Conservation (phyloP, 2,888 invertebrate genomes). For the Eupsilia transversa region DNA sequence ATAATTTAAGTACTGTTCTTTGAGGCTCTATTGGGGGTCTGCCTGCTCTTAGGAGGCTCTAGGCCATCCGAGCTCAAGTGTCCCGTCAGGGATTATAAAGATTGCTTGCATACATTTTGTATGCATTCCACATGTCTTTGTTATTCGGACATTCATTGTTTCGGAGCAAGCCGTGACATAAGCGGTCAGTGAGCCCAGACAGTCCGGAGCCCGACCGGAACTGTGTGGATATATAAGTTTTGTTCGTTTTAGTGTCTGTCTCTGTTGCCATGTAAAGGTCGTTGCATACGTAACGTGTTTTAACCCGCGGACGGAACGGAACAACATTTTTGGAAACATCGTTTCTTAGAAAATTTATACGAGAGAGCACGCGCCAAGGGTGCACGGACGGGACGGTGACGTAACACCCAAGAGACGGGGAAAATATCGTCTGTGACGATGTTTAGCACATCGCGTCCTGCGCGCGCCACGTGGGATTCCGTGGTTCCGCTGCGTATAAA, state of each 20-base stretch:
- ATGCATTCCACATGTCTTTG: not conserved
- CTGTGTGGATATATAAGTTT: not conserved
- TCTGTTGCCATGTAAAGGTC: not conserved
- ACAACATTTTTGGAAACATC: not conserved
- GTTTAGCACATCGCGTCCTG: not conserved
- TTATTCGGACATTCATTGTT: not conserved
- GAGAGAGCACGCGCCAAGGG: not conserved
- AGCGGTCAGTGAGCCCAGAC: not conserved
- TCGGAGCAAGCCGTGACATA: not conserved
- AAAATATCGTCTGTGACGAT: not conserved
- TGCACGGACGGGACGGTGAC: not conserved
- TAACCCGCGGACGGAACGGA: not conserved
- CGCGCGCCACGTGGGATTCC: not conserved
- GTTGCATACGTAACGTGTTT: not conserved
- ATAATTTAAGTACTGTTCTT: no score
- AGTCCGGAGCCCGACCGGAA: not conserved
- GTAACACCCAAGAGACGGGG: not conserved
- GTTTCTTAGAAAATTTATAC: not conserved
- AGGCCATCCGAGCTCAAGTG: not conserved
- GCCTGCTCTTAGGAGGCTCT: no score
- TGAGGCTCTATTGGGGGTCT: no score
- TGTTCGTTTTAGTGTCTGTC: not conserved
- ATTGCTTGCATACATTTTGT: not conserved
- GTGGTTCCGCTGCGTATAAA: not conserved
- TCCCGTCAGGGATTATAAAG: not conserved